phyloP scores from a whole-genome alignment of 2,797 vertebrate genomes.

The Chaunax sp. region DNA sequence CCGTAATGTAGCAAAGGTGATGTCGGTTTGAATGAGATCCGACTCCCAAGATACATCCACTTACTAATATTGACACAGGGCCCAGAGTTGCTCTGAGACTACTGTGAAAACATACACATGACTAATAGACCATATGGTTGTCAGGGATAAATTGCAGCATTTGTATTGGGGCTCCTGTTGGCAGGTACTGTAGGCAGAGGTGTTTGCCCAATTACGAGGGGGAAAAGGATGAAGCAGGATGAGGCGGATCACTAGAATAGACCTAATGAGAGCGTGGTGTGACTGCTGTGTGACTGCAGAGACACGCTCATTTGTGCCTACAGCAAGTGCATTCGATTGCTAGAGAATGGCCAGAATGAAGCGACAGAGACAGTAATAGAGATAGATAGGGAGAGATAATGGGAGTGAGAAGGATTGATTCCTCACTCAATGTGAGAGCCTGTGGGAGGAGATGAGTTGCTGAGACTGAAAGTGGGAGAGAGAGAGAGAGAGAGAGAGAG shows the following conservation, averaged over 20 bases:
- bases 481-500: constrained; percentile 58
- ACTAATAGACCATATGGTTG: constrained; percentile 36
- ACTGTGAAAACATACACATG: constrained; percentile 39
- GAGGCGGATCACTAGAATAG: constrained; percentile 54
- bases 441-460: constrained; percentile 78
- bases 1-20: constrained; percentile 16
- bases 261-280: constrained; percentile 68
- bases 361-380: constrained; percentile 62
- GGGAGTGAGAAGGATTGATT: constrained; percentile 79
- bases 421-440: constrained; percentile 76
- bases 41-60: constrained; percentile 31
- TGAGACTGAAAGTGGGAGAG: constrained; percentile 63
- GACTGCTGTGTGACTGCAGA: constrained; percentile 58
- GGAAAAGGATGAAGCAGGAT: constrained; percentile 52
- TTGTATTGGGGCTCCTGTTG: constrained; percentile 47
- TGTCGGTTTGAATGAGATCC: constrained; percentile 27
- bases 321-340: constrained; percentile 61
- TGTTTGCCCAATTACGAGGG: constrained; percentile 63
- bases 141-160: constrained; percentile 44
- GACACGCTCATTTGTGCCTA: constrained; percentile 58
- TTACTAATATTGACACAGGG: constrained; percentile 33
- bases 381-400: constrained; percentile 70
- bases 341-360: constrained; percentile 68
- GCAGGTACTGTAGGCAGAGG: constrained; percentile 58
- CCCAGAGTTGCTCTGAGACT: constrained; percentile 17